Percentiles rank a stretch among this genome's conserved stretches.
Evolutionary conservation across 1,140 invertebrate genomes (phyloP).

Genomic region (Streblospio benedicti): DNA sequence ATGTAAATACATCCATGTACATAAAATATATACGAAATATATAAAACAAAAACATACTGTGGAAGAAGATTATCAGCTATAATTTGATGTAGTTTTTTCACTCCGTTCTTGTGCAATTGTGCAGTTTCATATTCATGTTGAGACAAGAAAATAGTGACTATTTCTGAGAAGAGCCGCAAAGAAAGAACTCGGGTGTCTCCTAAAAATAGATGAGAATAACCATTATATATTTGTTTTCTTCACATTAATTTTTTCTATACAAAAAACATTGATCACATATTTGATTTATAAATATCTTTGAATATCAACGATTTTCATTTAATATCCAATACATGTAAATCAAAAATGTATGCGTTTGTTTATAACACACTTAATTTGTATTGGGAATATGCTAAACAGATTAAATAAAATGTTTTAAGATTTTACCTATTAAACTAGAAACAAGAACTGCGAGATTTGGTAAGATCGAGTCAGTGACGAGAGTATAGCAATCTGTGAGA

Average conservation of each 20-base stretch:
- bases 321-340: too few relatives aligned
- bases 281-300: too few relatives aligned
- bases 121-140: conserved; percentile 22
- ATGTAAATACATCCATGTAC: not conserved
- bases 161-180: conserved; percentile 39
- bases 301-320: too few relatives aligned
- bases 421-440: conserved; percentile 36
- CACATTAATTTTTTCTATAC: too few relatives aligned
- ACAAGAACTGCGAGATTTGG: conserved; percentile 34
- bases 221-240: too few relatives aligned
- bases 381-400: too few relatives aligned
- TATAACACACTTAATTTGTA: not conserved
- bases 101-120: conserved; percentile 5
- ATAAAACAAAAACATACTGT: conserved; percentile 33
- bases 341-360: too few relatives aligned
- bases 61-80: conserved; percentile 37
- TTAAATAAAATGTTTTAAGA: not conserved
- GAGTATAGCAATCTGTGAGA: conserved; percentile 31
- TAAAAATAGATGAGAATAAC: conserved; percentile 10
- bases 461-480: conserved; percentile 33
- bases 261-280: too few relatives aligned
- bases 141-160: conserved; percentile 35
- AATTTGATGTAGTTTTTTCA: conserved; percentile 31
- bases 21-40: not conserved
- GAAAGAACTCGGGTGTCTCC: conserved; percentile 36